These are phyloP conservation scores for Catostylus mosaicus DNA, from an alignment of 30 jellyfish, hydroid and myxozoan species.

Conservation along the genomic window DNA sequence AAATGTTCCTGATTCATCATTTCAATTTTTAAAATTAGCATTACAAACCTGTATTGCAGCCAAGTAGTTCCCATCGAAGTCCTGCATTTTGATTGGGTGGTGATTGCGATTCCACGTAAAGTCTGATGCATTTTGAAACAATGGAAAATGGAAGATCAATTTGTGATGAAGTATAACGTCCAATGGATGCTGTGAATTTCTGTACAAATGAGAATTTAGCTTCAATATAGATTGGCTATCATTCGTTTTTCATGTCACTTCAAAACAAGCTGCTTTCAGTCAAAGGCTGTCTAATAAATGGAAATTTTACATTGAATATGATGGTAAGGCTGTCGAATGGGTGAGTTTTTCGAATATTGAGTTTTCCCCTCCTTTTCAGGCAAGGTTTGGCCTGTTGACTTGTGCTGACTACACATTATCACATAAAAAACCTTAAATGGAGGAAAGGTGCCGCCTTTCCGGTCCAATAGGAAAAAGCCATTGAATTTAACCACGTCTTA, in stretches of 20 bases:
- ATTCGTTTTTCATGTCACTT: neutral
- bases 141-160: constrained; percentile 37
- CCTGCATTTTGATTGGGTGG: constrained; percentile 7
- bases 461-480: too few relatives aligned
- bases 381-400: too few relatives aligned
- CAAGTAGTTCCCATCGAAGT: constrained; percentile 71
- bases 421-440: too few relatives aligned
- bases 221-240: neutral
- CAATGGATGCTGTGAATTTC: neutral
- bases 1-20: too few relatives aligned
- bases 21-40: neutral
- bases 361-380: too few relatives aligned
- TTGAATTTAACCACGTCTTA: too few relatives aligned
- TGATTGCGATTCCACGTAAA: constrained; percentile 53
- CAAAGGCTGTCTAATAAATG: neutral
- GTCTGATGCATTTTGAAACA: too few relatives aligned
- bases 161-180: constrained; percentile 39
- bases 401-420: too few relatives aligned
- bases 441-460: too few relatives aligned
- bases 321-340: too few relatives aligned
- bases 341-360: too few relatives aligned
- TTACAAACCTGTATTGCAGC: constrained; percentile 54
- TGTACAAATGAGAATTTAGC: neutral
- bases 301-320: too few relatives aligned
- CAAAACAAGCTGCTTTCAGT: neutral